Evolutionary conservation across 2,888 invertebrate species (phyloP), one percentile per base, ranked within the genome.

Genomic region (Eugnorisma glareosa): DNA sequence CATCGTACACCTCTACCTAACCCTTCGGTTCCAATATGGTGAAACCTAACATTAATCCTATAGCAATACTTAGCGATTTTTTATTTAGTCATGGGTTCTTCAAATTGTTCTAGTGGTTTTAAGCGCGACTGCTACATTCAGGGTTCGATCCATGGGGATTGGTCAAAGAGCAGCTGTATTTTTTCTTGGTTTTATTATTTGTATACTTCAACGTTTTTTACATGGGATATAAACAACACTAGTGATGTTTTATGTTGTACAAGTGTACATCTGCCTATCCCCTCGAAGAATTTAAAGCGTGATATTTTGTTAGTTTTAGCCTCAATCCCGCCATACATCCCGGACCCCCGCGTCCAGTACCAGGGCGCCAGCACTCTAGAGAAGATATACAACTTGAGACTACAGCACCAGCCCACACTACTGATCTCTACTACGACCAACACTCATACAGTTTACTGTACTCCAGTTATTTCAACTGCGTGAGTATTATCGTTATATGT

Each of bases 301-400:
- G 35, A 61, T 61, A 35, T 31, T 61, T 35, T 35, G 4, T 61
- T 11, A 54, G n/a, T 54, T 24, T 10, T 21, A 61, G 61, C 21
- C 15, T 21, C 61, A 35, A 80, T 51, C 35, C 59, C 54, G 2
- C 84, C 5, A 15, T 79, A 31, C 81, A 78, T 84, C 10, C 75
- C 75, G 1, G 78, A 82, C 0, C 73, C 85, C 0, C 57, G 66
- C 13, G 28, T 45, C 1, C 72, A 75, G 35, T 79, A 84, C 83
- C 82, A 78, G 43, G 57, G 73, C 13, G 45, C 1, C 67, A 68
- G 10, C 15, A 31, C 90, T 67, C 73, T 95, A 31, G 95, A 95
- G 72, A 88, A 73, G 3, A 3, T 94, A 0, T 95, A 94, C 89
- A 95, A 94, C 81, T 88, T 94, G 82, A 92, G 89, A 72, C 85